Base-by-base conservation (phyloP, 2,113 vertebrate species). In the Cichladusa arquata region DNA sequence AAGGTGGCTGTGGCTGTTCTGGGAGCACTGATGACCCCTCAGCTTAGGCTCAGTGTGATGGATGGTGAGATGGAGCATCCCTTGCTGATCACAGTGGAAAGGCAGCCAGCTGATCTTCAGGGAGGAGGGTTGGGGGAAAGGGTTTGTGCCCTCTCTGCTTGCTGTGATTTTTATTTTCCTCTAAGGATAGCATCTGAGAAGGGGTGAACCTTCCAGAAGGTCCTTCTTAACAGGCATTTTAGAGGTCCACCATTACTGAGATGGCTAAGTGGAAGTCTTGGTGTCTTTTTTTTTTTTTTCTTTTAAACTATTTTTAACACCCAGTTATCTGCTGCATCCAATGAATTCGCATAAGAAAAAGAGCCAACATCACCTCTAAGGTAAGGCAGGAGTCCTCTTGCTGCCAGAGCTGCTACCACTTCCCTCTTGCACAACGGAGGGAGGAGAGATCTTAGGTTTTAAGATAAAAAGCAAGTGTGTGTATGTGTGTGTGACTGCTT, bases 251-350 rank as follows among this genome's bases (percentile, higher is more conserved):
- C 56, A 3, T 70, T 88, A 81, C 48, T 34, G 56, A 89, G 18
- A 64, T 83, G 64, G 67, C 64, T 94, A 72, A 96, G 51, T 88
- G 73, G 74, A 95, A 88, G 36, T 86, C 47, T 86, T 88, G 80
- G 89, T 95, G 77, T 93, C 17, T 90, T 58, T 51, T 45, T 79
- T 42, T 87, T 34, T 66, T 69, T 38, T 84, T 69, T 54, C 33
- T 58, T 54, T 76, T 74, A 31, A 80, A 84, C 62, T 93, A 34
- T 86, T 92, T 95, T 95, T 92, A 94, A 96, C 40, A 71, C 79
- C 88, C 84, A 96, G 96, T 96, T 96, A 88, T 93, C 91, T 96
- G 90, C 93, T 96, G 90, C 96, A 96, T 95, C 85, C 95, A 96
- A 73, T 92, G 90, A 96, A 92, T 70, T 94, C 40, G 14, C 38